phyloP scores from a whole-genome alignment of 1,140 invertebrate species.

The Xylocopa sonorina region DNA sequence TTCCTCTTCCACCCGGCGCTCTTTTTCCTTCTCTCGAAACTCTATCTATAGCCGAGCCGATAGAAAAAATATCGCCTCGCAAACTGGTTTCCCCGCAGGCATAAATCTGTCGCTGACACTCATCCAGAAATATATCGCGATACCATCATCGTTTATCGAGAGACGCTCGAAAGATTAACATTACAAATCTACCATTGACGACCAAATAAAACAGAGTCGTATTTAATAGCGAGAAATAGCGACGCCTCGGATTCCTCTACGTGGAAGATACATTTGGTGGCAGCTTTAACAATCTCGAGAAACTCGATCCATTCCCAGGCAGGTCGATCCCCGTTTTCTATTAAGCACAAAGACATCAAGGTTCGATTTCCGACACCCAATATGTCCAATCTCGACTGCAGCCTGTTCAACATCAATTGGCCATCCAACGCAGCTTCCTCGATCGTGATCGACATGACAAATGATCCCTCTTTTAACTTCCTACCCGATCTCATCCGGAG shows the following conservation, averaged over 20 bases:
- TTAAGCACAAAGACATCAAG: conserved; percentile 4
- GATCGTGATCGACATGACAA: not conserved
- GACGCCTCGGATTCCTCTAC: no score
- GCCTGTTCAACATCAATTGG: not conserved
- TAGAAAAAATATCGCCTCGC: not conserved
- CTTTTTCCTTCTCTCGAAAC: not conserved
- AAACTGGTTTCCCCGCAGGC: not conserved
- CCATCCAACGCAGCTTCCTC: not conserved
- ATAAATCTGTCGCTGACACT: not conserved
- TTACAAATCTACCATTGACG: no score
- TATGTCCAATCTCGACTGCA: not conserved
- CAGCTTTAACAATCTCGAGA: not conserved
- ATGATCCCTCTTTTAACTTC: no score
- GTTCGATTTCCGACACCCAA: not conserved
- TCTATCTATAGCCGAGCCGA: not conserved
- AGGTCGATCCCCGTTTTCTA: conserved; percentile 6
- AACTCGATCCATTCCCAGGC: conserved; percentile 13
- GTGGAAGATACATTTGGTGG: no score
- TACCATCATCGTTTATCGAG: no score
- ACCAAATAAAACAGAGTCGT: no score
- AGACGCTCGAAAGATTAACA: no score
- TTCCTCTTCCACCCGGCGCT: conserved; percentile 18
- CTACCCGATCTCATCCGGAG: no score
- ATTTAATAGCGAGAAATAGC: no score
- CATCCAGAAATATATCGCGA: not conserved